Conservation (phyloP, 1,140 invertebrate genomes). For the Homalodisca vitripennis region DNA sequence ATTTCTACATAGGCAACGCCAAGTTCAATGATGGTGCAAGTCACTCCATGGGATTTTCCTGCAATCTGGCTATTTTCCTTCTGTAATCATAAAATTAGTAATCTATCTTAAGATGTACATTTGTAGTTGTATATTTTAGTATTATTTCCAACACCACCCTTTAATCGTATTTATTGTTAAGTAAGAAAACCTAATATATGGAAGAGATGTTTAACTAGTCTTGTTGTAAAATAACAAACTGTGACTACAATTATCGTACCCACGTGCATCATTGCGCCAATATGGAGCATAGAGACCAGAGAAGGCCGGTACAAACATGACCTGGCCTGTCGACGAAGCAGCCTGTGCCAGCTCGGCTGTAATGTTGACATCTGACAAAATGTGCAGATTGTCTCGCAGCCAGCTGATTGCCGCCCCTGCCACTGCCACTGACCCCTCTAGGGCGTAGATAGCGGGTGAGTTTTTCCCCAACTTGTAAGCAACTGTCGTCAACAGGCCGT, state of each 20-base stretch:
- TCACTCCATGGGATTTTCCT: too few species aligned
- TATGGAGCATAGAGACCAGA: constrained; percentile 95
- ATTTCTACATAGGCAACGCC: too few species aligned
- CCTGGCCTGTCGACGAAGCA: constrained; percentile 77
- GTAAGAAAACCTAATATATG: too few species aligned
- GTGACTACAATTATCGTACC: constrained; percentile 53
- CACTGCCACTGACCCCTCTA: constrained; percentile 85
- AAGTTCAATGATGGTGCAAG: too few species aligned
- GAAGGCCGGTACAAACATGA: constrained; percentile 96
- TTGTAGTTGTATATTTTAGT: too few species aligned
- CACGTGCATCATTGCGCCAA: constrained; percentile 90
- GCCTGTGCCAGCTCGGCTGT: constrained; percentile 72
- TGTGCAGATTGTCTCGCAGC: constrained; percentile 82
- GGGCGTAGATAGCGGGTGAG: constrained; percentile 77
- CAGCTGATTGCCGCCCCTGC: constrained; percentile 83
- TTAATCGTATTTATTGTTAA: too few species aligned
- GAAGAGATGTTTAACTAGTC: too few species aligned
- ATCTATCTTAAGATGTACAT: too few species aligned
- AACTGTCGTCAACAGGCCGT: constrained; percentile 93
- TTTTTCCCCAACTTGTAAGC: constrained; percentile 87
- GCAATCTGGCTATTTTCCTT: too few species aligned
- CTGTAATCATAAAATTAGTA: too few species aligned
- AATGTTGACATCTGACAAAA: constrained; percentile 71
- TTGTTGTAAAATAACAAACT: constrained; percentile 21
- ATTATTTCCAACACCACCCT: too few species aligned